A percentile compares a stretch with the other conserved stretches of the same genome.
Evolutionary conservation across 2,888 invertebrate genomes (phyloP).

Genomic region (Andrena fulva): DNA sequence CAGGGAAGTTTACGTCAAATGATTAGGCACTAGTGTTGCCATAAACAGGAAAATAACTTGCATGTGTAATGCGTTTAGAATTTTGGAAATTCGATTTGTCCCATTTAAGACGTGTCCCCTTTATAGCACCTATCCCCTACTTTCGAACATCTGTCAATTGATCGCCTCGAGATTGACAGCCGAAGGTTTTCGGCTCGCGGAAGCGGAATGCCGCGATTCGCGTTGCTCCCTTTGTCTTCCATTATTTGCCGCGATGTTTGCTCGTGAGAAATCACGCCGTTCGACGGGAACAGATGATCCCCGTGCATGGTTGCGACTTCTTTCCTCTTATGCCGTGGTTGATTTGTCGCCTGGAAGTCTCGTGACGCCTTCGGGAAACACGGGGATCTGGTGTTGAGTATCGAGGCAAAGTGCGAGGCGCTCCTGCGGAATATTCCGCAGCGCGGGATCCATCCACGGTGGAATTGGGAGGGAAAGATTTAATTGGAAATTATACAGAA

Average conservation of each 20-base stretch:
- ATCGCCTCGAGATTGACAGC: slow-evolving; percentile 33
- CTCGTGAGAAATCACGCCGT: slow-evolving; percentile 16
- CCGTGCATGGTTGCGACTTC: not conserved
- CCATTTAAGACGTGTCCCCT: too few species aligned
- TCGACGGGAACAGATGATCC: slow-evolving; percentile 44
- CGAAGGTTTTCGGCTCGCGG: slow-evolving; percentile 21
- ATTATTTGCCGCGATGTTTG: not conserved
- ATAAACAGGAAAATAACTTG: too few species aligned
- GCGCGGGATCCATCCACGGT: too few species aligned
- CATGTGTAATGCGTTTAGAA: too few species aligned
- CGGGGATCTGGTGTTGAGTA: not conserved
- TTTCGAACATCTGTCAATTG: slow-evolving; percentile 25
- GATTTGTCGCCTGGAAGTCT: not conserved
- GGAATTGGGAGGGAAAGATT: too few species aligned
- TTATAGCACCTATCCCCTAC: not conserved
- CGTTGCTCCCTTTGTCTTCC: not conserved
- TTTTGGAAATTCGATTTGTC: too few species aligned
- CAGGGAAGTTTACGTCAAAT: too few species aligned
- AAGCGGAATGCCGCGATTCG: slow-evolving; percentile 1
- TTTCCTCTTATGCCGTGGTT: not conserved
- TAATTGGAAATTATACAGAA: not conserved
- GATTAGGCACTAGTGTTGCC: too few species aligned
- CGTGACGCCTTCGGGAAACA: not conserved
- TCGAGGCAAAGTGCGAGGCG: not conserved
- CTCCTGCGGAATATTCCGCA: too few species aligned